Base-by-base conservation (phyloP, 1,140 invertebrate species). In the Heliconius melpomene region DNA sequence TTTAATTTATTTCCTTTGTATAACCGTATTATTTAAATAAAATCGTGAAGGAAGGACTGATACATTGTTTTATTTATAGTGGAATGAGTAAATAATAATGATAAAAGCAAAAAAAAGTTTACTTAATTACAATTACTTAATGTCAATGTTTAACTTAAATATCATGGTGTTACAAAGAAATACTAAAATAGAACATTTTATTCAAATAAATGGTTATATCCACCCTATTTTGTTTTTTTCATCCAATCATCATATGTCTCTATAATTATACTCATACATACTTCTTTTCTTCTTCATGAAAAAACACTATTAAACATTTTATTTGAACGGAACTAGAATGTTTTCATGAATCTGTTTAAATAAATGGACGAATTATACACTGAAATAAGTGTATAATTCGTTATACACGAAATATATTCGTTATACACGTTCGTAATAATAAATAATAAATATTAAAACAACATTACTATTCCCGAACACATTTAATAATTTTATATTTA, bases 1-100 rank as follows among this genome's bases (percentile, higher is more conserved):
- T 94, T 92, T 94, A 93, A 94, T 94, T 94, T 94, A 94, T 94
- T 94, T 90, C 90, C 90, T 92, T 94, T 93, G 90, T 93, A 93
- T 93, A 94, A 92, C 90, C 92, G 91, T 93, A 94, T 91, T 92
- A 94, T 93, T 92, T 90, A 91, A 90, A 93, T 89, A 94, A 92
- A 93, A 91, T 85, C 81, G 88, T 92, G 87, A 94, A 86, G 89
- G 60, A 90, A 91, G 91, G 91, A 94, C 91, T 91, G 91, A 92
- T 79, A 89, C 81, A 90, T 94, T 91, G 91, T 94, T 93, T 94
- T 93, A 93, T 93, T 94, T 93, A 88, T 29, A 29, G 29, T 84
- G 75, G 83, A 66, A 29, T 23, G 23, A 66, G 26, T 29, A 66
- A 66, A 84, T 79, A 87, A 76, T 84, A 79, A 85, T 88, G 81